Evolutionary conservation across 2,113 vertebrate genomes (phyloP).

Genomic region (Cheirogaleus medius): DNA sequence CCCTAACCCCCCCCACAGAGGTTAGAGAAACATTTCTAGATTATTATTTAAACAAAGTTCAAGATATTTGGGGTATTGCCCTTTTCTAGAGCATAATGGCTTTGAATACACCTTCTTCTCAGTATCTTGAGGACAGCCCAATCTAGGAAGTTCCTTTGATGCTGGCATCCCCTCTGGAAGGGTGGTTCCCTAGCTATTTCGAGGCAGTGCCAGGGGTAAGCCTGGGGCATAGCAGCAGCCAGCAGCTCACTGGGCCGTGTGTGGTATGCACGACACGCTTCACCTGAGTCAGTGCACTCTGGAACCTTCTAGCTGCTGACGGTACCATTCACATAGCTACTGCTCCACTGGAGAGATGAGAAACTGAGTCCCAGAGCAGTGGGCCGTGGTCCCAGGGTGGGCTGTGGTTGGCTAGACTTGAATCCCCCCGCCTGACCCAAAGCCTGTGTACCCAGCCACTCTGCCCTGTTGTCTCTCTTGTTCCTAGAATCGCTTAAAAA

Average conservation of each 20-base stretch:
- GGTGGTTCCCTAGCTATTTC: background rate
- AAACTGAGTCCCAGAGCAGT: accelerated
- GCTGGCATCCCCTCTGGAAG: background rate
- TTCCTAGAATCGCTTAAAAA: background rate
- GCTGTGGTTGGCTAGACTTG: background rate
- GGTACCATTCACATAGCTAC: background rate
- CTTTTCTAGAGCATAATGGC: background rate
- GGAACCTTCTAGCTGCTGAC: background rate
- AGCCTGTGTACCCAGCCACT: background rate
- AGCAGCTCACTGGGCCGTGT: background rate
- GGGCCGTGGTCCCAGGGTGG: too few relatives aligned
- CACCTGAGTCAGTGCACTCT: accelerated
- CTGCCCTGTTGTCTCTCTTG: background rate
- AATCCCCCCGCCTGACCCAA: background rate
- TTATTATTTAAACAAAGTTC: background rate
- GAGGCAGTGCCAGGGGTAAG: background rate
- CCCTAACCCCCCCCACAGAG: too few relatives aligned
- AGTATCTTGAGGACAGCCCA: background rate
- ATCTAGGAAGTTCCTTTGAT: background rate
- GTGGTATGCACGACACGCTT: too few relatives aligned
- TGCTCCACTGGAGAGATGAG: background rate
- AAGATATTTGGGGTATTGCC: background rate
- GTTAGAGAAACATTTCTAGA: background rate
- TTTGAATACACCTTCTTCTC: background rate
- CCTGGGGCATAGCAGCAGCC: background rate